Conservation (phyloP, 2,797 vertebrate species). For the Melanotaenia pygmaea region DNA sequence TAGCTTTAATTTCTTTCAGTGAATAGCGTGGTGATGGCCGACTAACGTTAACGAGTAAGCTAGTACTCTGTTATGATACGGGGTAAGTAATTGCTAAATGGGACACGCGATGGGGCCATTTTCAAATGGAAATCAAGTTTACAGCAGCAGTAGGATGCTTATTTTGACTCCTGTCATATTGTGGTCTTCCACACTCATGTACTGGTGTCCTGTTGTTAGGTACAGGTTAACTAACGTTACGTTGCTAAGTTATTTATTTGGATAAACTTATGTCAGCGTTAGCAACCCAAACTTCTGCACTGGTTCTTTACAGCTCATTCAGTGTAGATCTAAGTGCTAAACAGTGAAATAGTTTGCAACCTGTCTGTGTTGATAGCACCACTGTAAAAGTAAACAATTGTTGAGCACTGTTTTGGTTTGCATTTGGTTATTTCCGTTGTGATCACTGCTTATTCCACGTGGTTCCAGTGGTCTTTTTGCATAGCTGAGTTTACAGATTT, state of each 20-base stretch:
- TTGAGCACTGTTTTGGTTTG: not conserved
- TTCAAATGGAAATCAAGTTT: not conserved
- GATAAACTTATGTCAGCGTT: not conserved
- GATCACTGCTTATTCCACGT: not conserved
- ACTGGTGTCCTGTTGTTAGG: not conserved
- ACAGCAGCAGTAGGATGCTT: not conserved
- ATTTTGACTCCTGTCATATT: not conserved
- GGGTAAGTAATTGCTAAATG: constrained; percentile 1
- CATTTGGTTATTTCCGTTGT: not conserved
- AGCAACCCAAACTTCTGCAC: not conserved
- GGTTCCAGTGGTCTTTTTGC: not conserved
- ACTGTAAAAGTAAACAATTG: not conserved
- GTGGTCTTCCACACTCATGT: not conserved
- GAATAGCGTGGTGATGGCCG: constrained; percentile 53
- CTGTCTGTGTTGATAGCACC: not conserved
- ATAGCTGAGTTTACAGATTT: not conserved
- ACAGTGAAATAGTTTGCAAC: not conserved
- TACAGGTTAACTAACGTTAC: not conserved
- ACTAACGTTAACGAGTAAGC: constrained; percentile 13
- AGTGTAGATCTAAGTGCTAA: not conserved
- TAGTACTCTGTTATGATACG: constrained; percentile 1
- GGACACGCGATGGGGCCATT: not conserved
- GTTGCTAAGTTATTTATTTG: not conserved
- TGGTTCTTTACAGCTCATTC: not conserved
- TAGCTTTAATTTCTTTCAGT: constrained; percentile 46